Percentiles rank a stretch among this genome's conserved stretches.
phyloP scores from a whole-genome alignment of 1,140 invertebrate species.

The Hycleus phaleratus region DNA sequence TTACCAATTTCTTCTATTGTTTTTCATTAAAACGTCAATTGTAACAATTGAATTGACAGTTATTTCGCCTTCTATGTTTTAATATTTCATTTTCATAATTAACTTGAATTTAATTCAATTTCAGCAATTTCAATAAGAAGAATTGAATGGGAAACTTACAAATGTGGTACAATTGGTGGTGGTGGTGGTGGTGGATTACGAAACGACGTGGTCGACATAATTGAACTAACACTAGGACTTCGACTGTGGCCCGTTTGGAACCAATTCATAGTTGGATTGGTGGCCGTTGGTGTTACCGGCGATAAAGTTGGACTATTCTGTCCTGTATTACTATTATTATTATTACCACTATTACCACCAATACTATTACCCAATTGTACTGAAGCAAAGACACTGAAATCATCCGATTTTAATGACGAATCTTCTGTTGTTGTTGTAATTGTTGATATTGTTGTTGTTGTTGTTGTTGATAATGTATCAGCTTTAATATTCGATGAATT shows the following conservation, averaged over 20 bases:
- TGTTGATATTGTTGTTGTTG: slow-evolving; percentile 14
- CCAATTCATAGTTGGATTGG: slow-evolving; percentile 28
- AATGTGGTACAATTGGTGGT: neutral
- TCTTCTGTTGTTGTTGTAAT: slow-evolving; percentile 30
- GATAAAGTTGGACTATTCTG: slow-evolving; percentile 38
- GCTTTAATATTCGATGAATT: slow-evolving; percentile 12
- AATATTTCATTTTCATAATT: no score
- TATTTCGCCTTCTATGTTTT: neutral
- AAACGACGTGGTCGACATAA: slow-evolving; percentile 24
- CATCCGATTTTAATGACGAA: slow-evolving; percentile 34
- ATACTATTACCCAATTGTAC: slow-evolving; percentile 25
- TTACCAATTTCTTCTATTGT: no score
- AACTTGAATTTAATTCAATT: no score
- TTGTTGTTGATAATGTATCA: no score
- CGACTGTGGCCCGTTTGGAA: slow-evolving; percentile 32
- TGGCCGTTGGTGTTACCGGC: slow-evolving; percentile 34
- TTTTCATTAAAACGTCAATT: no score
- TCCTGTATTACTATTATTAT: slow-evolving; percentile 16
- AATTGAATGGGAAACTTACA: neutral
- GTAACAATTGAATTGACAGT: no score
- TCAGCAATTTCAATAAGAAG: neutral
- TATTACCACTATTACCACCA: no score
- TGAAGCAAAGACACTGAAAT: slow-evolving; percentile 37
- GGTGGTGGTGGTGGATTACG: slow-evolving; percentile 4
- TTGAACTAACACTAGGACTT: slow-evolving; percentile 36